These are phyloP conservation scores for Pipistrellus pygmaeus DNA, from an alignment of 2,797 vertebrate species.

Conservation along the genomic window DNA sequence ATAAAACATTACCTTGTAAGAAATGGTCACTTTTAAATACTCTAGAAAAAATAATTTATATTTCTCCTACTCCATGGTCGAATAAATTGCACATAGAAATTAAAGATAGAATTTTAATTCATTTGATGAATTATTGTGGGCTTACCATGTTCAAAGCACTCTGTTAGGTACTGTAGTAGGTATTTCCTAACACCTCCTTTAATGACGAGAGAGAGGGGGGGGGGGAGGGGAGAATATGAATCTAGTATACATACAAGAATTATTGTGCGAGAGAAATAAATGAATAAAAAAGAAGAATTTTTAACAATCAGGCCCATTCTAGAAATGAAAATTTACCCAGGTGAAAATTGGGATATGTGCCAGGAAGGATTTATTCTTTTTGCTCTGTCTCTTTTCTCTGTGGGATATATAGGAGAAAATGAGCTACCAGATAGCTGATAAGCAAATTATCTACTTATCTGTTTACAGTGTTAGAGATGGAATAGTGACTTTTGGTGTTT, in stretches of 20 bases:
- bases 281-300: slow-evolving; percentile 49
- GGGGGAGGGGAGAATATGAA: background rate
- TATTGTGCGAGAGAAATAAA: slow-evolving; percentile 39
- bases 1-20: slow-evolving; percentile 67
- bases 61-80: slow-evolving; percentile 28
- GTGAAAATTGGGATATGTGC: slow-evolving; percentile 51
- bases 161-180: background rate
- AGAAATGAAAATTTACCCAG: slow-evolving; percentile 53
- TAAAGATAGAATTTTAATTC: slow-evolving; percentile 51
- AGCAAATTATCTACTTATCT: slow-evolving; percentile 68
- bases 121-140: slow-evolving; percentile 55
- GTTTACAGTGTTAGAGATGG: slow-evolving; percentile 67
- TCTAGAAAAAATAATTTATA: slow-evolving; percentile 46
- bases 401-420: slow-evolving; percentile 51
- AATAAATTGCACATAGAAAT: slow-evolving; percentile 53
- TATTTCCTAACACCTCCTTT: slow-evolving; percentile 39
- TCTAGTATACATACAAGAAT: background rate
- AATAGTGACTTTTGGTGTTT: slow-evolving; percentile 41
- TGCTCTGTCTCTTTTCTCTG: background rate
- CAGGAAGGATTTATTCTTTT: background rate
- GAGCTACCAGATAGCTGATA: slow-evolving; percentile 62
- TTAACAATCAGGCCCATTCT: slow-evolving; percentile 34
- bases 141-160: slow-evolving; percentile 29
- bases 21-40: slow-evolving; percentile 42
- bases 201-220: background rate